Conservation (phyloP, 2,888 invertebrate genomes). For the Aleiodes leptofemur region DNA sequence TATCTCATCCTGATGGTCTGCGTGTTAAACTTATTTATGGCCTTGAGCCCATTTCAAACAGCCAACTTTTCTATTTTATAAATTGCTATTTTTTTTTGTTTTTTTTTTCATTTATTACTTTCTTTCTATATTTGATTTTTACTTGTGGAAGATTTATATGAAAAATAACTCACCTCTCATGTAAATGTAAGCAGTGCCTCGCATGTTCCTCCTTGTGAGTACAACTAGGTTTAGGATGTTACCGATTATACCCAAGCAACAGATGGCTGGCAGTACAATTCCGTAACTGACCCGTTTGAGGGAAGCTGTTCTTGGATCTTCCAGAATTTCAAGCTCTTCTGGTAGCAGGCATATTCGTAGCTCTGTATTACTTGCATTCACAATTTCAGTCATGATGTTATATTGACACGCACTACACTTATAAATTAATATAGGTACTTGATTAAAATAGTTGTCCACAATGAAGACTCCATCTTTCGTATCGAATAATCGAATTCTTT, state of each 20-base stretch:
- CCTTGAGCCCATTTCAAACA: slow-evolving; percentile 9
- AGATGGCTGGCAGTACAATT: slow-evolving; percentile 82
- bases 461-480: too few species aligned
- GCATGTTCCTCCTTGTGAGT: slow-evolving; percentile 85
- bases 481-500: too few species aligned
- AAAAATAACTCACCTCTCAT: slow-evolving; percentile 80
- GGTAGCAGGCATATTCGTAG: slow-evolving; percentile 58
- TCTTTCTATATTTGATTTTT: not conserved
- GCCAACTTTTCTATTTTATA: not conserved
- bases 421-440: not conserved
- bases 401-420: not conserved
- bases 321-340: slow-evolving; percentile 69
- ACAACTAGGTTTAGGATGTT: slow-evolving; percentile 88
- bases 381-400: slow-evolving; percentile 54
- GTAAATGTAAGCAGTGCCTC: slow-evolving; percentile 88
- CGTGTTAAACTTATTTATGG: slow-evolving; percentile 34
- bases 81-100: not conserved
- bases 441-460: too few species aligned
- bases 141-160: not conserved
- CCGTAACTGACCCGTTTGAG: slow-evolving; percentile 81
- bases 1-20: slow-evolving; percentile 36
- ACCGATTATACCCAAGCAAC: slow-evolving; percentile 84
- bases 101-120: not conserved
- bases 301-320: slow-evolving; percentile 80
- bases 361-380: slow-evolving; percentile 56